phyloP scores from a whole-genome alignment of 2,888 invertebrate species.

The Cremastinae sp. region DNA sequence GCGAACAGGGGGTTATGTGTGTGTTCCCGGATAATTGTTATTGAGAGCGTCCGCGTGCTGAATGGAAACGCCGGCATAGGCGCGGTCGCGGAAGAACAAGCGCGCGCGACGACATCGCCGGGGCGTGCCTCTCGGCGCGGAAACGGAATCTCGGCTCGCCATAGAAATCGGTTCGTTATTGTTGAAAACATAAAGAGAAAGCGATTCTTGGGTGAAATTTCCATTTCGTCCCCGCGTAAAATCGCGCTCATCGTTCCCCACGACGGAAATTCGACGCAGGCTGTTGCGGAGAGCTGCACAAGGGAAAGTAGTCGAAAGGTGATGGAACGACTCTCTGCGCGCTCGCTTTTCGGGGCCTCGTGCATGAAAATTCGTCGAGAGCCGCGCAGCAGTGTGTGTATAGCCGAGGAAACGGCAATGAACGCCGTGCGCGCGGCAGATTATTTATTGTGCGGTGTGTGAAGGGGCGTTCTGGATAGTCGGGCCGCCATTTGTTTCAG shows the following conservation, averaged over 20 bases:
- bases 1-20: slow-evolving; percentile 6
- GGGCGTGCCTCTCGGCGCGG: slow-evolving; percentile 35
- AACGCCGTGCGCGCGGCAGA: slow-evolving; percentile 22
- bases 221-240: background rate
- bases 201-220: background rate
- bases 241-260: background rate
- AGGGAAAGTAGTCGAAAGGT: background rate
- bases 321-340: too few relatives aligned
- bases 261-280: background rate
- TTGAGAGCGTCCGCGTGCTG: slow-evolving; percentile 12
- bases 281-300: too few relatives aligned
- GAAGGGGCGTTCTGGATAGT: slow-evolving; percentile 29
- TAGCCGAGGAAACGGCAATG: slow-evolving; percentile 6
- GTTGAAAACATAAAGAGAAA: slow-evolving; percentile 11
- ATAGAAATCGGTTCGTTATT: slow-evolving; percentile 57
- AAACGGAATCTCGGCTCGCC: slow-evolving; percentile 51
- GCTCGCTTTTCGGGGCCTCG: slow-evolving; percentile 1
- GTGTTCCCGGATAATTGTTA: slow-evolving; percentile 12
- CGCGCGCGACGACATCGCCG: slow-evolving; percentile 10
- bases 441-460: slow-evolving; percentile 52
- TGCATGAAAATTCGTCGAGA: too few relatives aligned
- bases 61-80: slow-evolving; percentile 23
- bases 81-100: slow-evolving; percentile 1
- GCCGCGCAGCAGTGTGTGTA: background rate
- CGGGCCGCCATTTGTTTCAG: slow-evolving; percentile 45